Conservation (phyloP, 2,888 invertebrate species). For the Argyresthia goedartella region DNA sequence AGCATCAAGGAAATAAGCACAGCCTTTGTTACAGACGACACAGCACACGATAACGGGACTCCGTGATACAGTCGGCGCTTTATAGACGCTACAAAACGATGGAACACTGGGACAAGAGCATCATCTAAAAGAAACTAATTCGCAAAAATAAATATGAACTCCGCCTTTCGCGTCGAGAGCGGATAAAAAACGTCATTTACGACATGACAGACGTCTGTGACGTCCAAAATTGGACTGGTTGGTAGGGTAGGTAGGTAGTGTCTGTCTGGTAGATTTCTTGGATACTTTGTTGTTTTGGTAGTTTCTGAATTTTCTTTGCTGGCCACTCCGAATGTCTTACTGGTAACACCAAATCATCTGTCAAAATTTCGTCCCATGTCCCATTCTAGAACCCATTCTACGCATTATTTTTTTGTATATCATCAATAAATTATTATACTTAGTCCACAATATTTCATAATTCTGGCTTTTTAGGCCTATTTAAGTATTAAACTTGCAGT, state of each 20-base stretch:
- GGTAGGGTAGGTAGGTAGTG: not conserved
- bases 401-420: not conserved
- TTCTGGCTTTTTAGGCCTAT: too few species aligned
- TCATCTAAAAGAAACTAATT: constrained; percentile 26
- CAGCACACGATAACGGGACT: constrained; percentile 7
- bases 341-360: constrained; percentile 11
- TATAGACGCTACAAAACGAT: constrained; percentile 40
- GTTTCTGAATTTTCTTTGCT: constrained; percentile 16
- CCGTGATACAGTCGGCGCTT: constrained; percentile 31
- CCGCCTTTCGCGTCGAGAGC: constrained; percentile 44
- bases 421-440: too few species aligned
- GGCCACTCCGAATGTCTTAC: constrained; percentile 17
- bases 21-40: constrained; percentile 33
- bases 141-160: constrained; percentile 29
- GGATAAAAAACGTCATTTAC: constrained; percentile 10
- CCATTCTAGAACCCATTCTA: too few species aligned
- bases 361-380: constrained; percentile 8
- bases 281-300: constrained; percentile 5
- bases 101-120: constrained; percentile 66
- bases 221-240: constrained; percentile 34
- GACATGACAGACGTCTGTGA: constrained; percentile 30
- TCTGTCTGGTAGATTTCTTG: too few species aligned
- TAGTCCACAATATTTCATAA: too few species aligned
- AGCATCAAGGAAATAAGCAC: constrained; percentile 15
- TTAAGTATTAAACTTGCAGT: too few species aligned